Evolutionary conservation across 1,140 invertebrate genomes (phyloP), one percentile per base, ranked within the genome.

Genomic region (Venturia canescens): DNA sequence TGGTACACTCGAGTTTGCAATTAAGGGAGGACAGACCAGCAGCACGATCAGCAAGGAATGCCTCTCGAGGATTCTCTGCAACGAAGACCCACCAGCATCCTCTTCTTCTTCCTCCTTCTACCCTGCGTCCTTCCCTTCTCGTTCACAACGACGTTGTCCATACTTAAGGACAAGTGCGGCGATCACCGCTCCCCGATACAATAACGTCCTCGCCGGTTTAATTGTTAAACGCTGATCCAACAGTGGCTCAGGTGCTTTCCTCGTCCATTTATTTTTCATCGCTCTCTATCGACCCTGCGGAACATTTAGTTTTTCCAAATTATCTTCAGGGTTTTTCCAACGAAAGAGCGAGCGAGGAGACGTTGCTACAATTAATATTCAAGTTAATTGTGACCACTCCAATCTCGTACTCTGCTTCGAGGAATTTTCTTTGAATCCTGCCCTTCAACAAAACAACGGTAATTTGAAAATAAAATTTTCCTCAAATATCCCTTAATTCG

Each of bases 1-100:
- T 57, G 53, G 53, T 23, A 23, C 53, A 57, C 53, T 57, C 53
- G 53, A 57, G 53, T 57, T 57, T 57, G 53, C 53, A 57, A 57
- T 57, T 57, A 57, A 9, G 2, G 5, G 53, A n/a, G 53, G 53
- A 57, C 53, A 48, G 44, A 48, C 6, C 44, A 16, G 44, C n/a
- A 44, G 38, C 38, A 23, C 53, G 53, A 57, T 57, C 53, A 57
- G 53, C 18, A 57, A 57, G 18, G 53, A 57, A 57, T 57, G 53
- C 53, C 53, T 5, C 53, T 57, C 21, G 53, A 57, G 53, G 21
- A 18, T 57, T 57, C 38, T 57, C 53, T 16, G 44, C 18, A n/a
- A 18, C 53, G 53, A n/a, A 18, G 5, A 18, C 53, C 53, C 21
- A n/a, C 21, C 53, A 16, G 6, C 53, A 7, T 23, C 53, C 13